These are phyloP conservation scores for Alcis repandata DNA, from an alignment of 2,888 invertebrate genomes.

Conservation along the genomic window DNA sequence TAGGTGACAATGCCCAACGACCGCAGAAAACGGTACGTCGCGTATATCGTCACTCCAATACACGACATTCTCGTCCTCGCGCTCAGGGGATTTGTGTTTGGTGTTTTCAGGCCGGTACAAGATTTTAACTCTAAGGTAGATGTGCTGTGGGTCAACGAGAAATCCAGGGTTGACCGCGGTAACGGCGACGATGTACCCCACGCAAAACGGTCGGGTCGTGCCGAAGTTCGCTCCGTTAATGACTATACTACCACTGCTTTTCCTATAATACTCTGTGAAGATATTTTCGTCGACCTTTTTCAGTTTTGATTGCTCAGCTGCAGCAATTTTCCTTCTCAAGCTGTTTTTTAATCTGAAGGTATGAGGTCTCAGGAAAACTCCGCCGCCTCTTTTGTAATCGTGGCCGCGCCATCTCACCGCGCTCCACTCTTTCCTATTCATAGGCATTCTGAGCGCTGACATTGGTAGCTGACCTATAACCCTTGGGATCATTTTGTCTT, in stretches of 20 bases:
- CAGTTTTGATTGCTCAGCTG: constrained; percentile 63
- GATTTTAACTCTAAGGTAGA: constrained; percentile 89
- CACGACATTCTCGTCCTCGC: constrained; percentile 90
- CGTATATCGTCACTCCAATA: constrained; percentile 93
- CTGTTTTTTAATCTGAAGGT: constrained; percentile 86
- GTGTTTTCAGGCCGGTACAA: constrained; percentile 93
- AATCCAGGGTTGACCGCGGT: constrained; percentile 82
- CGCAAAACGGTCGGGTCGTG: constrained; percentile 91
- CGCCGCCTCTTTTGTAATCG: constrained; percentile 88
- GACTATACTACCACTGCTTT: constrained; percentile 88
- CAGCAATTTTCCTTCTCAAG: constrained; percentile 38
- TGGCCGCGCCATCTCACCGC: constrained; percentile 86
- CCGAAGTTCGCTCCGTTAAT: constrained; percentile 90
- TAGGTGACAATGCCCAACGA: constrained; percentile 90
- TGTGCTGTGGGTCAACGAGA: constrained; percentile 84
- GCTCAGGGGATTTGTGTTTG: constrained; percentile 86
- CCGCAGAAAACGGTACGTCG: constrained; percentile 86
- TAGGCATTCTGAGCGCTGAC: constrained; percentile 67
- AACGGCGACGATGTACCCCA: constrained; percentile 90
- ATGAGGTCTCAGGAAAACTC: constrained; percentile 89
- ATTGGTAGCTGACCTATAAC: constrained; percentile 74
- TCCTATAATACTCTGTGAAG: constrained; percentile 93
- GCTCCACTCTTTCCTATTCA: constrained; percentile 80
- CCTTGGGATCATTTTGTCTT: constrained; percentile 77
- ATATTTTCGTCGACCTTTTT: constrained; percentile 89